These are phyloP conservation scores for Serrognathus titanus DNA, from an alignment of 2,888 invertebrate genomes.

Conservation along the genomic window DNA sequence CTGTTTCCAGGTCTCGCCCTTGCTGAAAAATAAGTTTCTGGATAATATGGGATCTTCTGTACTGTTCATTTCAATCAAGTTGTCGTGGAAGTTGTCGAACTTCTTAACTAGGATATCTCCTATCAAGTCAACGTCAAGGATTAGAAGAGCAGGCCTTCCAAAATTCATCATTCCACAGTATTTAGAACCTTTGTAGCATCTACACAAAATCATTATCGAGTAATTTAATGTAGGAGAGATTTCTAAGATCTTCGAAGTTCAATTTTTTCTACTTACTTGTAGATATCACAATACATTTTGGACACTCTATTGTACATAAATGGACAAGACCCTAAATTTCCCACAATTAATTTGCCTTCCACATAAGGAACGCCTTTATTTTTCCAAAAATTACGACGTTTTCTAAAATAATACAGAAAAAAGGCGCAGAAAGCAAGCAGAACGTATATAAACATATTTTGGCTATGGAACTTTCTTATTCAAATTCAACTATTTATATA, in stretches of 20 bases:
- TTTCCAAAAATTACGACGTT: conserved; percentile 16
- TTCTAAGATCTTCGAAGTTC: too few species aligned
- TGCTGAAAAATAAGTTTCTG: conserved; percentile 45
- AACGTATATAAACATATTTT: too few species aligned
- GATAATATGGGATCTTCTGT: conserved; percentile 46
- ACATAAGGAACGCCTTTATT: conserved; percentile 11
- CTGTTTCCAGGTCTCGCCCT: conserved; percentile 47
- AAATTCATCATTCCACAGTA: conserved; percentile 37
- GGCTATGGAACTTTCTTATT: too few species aligned
- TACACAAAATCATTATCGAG: not conserved
- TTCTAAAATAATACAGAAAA: too few species aligned
- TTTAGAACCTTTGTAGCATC: conserved; percentile 8
- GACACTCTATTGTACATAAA: conserved; percentile 2
- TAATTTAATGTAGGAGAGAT: not conserved
- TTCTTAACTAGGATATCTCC: conserved; percentile 39
- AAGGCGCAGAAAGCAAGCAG: too few species aligned
- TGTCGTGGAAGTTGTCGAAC: conserved; percentile 32
- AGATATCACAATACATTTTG: conserved; percentile 7
- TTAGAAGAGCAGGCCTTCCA: conserved; percentile 30
- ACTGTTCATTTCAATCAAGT: conserved; percentile 36
- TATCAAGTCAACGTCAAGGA: conserved; percentile 36
- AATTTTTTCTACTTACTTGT: conserved; percentile 16
- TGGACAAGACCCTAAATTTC: conserved; percentile 15
- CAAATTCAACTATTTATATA: too few species aligned
- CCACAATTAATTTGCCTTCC: conserved; percentile 16